phyloP scores from a whole-genome alignment of 2,888 invertebrate genomes.

The Rambutsinella grinnellia region DNA sequence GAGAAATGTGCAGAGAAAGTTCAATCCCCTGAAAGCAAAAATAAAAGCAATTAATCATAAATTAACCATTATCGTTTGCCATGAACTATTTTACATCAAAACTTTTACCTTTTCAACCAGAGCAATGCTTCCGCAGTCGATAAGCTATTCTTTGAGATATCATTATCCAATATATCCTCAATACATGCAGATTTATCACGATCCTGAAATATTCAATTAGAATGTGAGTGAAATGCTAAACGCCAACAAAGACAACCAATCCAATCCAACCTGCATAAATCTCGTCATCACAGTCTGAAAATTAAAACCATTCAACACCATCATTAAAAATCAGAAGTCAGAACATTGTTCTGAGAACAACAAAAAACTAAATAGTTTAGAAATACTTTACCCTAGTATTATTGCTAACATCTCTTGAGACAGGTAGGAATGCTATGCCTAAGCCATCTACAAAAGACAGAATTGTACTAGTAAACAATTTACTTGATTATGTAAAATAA shows the following conservation, averaged over 20 bases:
- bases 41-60: background rate
- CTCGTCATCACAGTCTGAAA: conserved; percentile 43
- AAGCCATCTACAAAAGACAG: conserved; percentile 22
- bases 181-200: conserved; percentile 29
- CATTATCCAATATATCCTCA: conserved; percentile 34
- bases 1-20: conserved; percentile 45
- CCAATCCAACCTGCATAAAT: no score
- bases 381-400: conserved; percentile 43
- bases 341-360: background rate
- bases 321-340: background rate
- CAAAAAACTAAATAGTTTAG: no score
- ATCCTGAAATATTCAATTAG: no score
- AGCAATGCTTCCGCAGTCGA: conserved; percentile 28
- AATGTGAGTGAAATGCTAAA: no score
- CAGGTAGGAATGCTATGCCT: conserved; percentile 33
- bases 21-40: conserved; percentile 40
- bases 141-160: background rate
- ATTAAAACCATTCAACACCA: background rate
- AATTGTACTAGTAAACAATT: background rate
- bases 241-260: no score
- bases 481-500: background rate
- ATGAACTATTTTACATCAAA: background rate
- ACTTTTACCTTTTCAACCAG: conserved; percentile 35
- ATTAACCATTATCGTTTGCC: background rate
- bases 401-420: conserved; percentile 41